Evolutionary conservation across 2,888 invertebrate genomes (phyloP).

Genomic region (Clepsis dumicolana): DNA sequence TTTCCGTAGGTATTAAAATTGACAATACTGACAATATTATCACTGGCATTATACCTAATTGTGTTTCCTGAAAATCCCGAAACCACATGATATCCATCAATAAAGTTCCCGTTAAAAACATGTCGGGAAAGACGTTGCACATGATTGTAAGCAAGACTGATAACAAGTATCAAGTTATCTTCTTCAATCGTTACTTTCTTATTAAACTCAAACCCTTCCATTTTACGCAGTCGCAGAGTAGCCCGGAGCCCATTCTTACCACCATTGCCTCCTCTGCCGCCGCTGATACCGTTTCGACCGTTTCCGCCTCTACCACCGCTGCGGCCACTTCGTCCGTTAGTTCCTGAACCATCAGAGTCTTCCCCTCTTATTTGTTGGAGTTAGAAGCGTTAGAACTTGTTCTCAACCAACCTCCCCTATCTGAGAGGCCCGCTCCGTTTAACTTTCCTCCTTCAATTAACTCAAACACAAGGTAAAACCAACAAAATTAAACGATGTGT

Average conservation of each 20-base stretch:
- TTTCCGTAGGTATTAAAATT: not conserved
- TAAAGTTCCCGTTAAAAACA: not conserved
- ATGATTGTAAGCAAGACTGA: no score
- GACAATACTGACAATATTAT: not conserved
- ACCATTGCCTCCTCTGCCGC: not conserved
- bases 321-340: constrained; percentile 14
- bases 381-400: not conserved
- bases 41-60: no score
- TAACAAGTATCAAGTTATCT: no score
- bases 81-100: not conserved
- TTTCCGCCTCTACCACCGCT: constrained; percentile 7
- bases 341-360: constrained; percentile 22
- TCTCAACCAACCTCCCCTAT: not conserved
- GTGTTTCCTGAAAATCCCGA: no score
- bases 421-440: not conserved
- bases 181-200: constrained; percentile 3
- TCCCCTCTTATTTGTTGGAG: not conserved
- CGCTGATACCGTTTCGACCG: not conserved
- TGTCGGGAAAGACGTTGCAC: no score
- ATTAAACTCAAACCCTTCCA: not conserved
- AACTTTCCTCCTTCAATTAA: not conserved
- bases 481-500: not conserved
- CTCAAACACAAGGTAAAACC: not conserved
- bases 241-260: not conserved
- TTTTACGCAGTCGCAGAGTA: constrained; percentile 2